Evolutionary conservation across 2,888 invertebrate species (phyloP), one percentile per base, ranked within the genome.

Genomic region (Leptura quadrifasciata): DNA sequence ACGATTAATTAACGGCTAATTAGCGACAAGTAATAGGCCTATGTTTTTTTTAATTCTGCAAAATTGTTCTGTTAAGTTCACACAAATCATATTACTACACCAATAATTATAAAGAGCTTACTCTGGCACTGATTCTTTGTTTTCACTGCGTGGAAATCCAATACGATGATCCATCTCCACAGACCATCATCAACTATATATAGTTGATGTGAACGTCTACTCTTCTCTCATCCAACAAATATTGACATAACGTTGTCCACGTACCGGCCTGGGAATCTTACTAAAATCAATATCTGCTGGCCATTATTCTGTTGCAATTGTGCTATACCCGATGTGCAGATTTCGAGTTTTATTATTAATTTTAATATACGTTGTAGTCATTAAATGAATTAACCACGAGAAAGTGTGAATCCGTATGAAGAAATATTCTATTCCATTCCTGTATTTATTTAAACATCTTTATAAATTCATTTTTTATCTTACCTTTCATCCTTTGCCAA

Each of bases 151-250:
- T 54, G 68, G 79, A 76, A 79, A 81, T 76, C 74, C 61, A 76
- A 81, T 80, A 77, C 67, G 77, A 76, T 76, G 73, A 79, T 75
- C 78, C 79, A 78, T 79, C 79, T 76, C 75, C 20, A 85, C 86
- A 85, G 85, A 84, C 86, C 87, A 88, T 86, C 84, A 84, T 85
- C 87, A 85, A 86, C 86, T 87, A 86, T 86, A 84, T 84, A 84
- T 87, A 88, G 84, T 84, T 87, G 88, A 88, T 88, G 88, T 88
- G 88, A 89, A 91, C 92, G 92, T 92, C 92, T 92, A 92, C 92
- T 92, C 67, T 54, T 91, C 91, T 78, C 92, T 91, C 55, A 67
- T 65, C 20, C 35, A 54, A 91, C 92, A 91, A 92, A 92, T 92
- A 92, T 92, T 92, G 91, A 91, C 90, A 88, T 90, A 89, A 87